Percentiles rank a stretch among this genome's conserved stretches.
These are phyloP conservation scores for Epinephelus lanceolatus DNA, from an alignment of 2,113 vertebrate genomes.

Conservation along the genomic window DNA sequence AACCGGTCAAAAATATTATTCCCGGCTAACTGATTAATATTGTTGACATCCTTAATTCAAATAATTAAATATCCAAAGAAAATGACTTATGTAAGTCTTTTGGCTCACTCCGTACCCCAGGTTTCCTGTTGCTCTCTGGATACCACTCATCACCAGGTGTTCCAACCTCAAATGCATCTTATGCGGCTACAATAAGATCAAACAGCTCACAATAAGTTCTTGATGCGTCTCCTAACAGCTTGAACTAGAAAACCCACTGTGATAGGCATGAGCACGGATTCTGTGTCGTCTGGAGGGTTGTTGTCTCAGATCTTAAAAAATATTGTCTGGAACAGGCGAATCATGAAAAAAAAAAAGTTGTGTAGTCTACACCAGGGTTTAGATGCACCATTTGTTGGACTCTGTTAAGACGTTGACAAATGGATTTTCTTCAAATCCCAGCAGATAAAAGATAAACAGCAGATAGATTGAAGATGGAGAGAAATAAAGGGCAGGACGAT, in stretches of 20 bases:
- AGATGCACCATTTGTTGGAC: not conserved
- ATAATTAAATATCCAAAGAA: not conserved
- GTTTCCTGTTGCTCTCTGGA: not conserved
- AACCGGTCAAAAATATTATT: too few relatives aligned
- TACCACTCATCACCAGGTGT: not conserved
- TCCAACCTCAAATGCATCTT: not conserved
- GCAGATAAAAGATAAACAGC: not conserved
- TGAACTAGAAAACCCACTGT: not conserved
- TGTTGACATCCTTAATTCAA: too few relatives aligned
- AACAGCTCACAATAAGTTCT: not conserved
- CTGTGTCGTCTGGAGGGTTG: not conserved
- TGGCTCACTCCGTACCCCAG: not conserved
- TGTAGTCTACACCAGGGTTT: not conserved
- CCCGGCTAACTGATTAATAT: too few relatives aligned
- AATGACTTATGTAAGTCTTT: not conserved
- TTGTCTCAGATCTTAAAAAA: not conserved
- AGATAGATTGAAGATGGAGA: slow-evolving; percentile 9
- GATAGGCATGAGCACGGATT: not conserved
- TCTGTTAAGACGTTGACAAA: not conserved
- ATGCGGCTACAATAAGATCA: not conserved
- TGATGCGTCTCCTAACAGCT: fast-evolving
- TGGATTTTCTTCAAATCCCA: slow-evolving; percentile 20
- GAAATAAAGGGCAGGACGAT: not conserved
- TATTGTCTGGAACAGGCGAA: not conserved
- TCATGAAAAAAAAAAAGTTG: not conserved